Conservation (phyloP, 2,797 vertebrate species). For the Meda fulgida region DNA sequence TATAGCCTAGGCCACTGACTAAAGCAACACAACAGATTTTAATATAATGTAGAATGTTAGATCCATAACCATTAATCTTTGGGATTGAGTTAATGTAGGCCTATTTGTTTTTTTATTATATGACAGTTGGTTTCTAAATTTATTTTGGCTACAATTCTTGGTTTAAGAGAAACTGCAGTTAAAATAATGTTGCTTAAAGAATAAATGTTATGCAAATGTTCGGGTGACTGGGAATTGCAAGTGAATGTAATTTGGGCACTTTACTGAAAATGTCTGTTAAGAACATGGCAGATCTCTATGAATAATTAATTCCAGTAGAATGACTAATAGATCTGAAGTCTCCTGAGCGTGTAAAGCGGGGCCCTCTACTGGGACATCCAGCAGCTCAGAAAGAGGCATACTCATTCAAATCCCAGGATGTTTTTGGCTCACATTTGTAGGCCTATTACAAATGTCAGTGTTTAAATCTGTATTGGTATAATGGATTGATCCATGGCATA, state of each 20-base stretch:
- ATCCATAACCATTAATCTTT: background rate
- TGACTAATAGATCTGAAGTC: conserved; percentile 5
- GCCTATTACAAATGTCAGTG: background rate
- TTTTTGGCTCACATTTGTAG: background rate
- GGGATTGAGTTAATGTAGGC: background rate
- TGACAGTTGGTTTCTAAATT: background rate
- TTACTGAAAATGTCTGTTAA: conserved; percentile 14
- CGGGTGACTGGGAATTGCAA: background rate
- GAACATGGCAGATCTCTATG: conserved; percentile 26
- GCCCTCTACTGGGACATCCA: conserved; percentile 8
- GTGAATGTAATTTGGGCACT: conserved; percentile 27
- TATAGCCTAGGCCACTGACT: background rate
- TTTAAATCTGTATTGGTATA: background rate
- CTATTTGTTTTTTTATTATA: background rate
- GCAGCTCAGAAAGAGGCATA: background rate
- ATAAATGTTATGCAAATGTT: background rate
- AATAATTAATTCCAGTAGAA: conserved; percentile 12
- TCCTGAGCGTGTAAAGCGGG: conserved; percentile 12
- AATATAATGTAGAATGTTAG: background rate
- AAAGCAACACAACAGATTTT: background rate
- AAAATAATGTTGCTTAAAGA: background rate
- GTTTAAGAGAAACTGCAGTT: background rate
- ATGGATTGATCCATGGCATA: background rate
- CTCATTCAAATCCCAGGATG: conserved; percentile 1
- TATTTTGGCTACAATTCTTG: background rate